These are phyloP conservation scores for Fragum sueziense DNA, from an alignment of 2,888 invertebrate genomes.

Conservation along the genomic window DNA sequence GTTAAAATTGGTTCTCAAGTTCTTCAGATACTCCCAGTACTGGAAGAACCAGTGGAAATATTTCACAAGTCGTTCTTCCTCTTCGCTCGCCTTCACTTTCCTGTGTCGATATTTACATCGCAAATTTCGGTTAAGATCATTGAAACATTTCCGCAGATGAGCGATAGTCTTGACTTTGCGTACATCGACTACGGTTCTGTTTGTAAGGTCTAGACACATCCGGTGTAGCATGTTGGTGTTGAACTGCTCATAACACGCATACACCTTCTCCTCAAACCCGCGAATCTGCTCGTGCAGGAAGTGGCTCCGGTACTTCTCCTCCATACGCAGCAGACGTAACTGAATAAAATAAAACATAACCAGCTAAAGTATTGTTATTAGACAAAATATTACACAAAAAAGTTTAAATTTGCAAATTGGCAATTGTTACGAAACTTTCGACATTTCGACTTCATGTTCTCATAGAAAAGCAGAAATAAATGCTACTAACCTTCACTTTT, in stretches of 20 bases:
- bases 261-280: conserved; percentile 74
- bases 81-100: conserved; percentile 46
- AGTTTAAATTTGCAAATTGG: no score
- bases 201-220: conserved; percentile 61
- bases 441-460: no score
- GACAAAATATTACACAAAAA: no score
- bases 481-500: no score
- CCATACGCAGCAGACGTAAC: conserved; percentile 69
- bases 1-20: conserved; percentile 69
- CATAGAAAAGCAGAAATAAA: no score
- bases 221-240: conserved; percentile 66
- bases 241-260: conserved; percentile 68
- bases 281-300: conserved; percentile 71
- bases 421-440: no score
- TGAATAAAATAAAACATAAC: no score
- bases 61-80: conserved; percentile 63
- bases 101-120: conserved; percentile 55
- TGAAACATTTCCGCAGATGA: conserved; percentile 55
- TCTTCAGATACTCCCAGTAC: conserved; percentile 70
- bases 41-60: conserved; percentile 76
- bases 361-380: no score
- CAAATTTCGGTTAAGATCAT: conserved; percentile 51
- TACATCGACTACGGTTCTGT: conserved; percentile 58
- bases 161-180: conserved; percentile 60
- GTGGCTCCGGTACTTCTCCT: conserved; percentile 70